Base-by-base conservation (phyloP, 2,888 invertebrate species). In the Tenthredo distinguenda region DNA sequence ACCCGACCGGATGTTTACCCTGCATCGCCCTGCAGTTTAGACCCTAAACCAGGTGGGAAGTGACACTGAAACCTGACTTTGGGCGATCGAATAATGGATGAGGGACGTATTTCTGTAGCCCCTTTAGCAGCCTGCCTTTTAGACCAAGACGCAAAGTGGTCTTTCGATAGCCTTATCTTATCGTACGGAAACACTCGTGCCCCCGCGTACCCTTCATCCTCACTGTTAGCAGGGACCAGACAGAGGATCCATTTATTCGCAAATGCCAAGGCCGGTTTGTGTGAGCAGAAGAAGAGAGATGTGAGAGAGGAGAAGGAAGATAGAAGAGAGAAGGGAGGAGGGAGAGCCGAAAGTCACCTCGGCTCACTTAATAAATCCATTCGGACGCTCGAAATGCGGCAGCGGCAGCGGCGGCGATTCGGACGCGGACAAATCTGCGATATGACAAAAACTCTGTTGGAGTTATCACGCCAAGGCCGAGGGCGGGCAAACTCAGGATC, bases 231-330 rank as follows among this genome's bases (percentile, higher is more conserved):
- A 62, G 58, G 62, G 58, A 43, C 62, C 86, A 87, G 87, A 92
- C 92, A 92, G 91, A 90, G 91, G 90, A 89, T 91, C 91, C 92
- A 92, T 93, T 93, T 93, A 92, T 93, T 92, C 92, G 91, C 90
- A 89, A 92, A 90, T 90, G 90, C 90, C 92, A 93, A 92, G 91
- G 91, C 88, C 91, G 87, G 76, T 85, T 26, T 40, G 86, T 87
- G 87, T 84, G 86, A 85, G 84, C 81, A 31, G 85, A 71, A 85
- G 87, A 31, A 72, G 55, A 85, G 43, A 47, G 74, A 47, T 9
- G 68, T 18, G 71, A 84, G 79, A 72, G 84, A 47, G 37, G 65
- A 55, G 40, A 84, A 40, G 62, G 15, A 87, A 89, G 89, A 87
- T 88, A 88, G 87, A 85, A 85, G 83, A 86, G 87, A 88, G 87